phyloP scores from a whole-genome alignment of 1,140 invertebrate species.

The Daktulosphaira vitifoliae region DNA sequence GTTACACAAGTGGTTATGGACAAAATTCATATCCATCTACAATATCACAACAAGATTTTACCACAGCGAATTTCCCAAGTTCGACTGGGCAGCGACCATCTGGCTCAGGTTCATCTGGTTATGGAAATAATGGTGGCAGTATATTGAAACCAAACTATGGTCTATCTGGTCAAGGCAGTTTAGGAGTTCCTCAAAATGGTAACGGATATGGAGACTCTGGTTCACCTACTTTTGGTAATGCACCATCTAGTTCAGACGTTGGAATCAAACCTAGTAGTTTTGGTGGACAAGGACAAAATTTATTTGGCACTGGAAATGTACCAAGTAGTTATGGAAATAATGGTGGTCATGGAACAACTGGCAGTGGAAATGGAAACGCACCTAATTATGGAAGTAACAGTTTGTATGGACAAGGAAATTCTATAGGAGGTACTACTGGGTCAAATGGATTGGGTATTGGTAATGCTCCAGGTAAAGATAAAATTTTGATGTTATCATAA shows the following conservation, averaged over 20 bases:
- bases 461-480: neutral
- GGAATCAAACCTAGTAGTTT: neutral
- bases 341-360: neutral
- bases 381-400: conserved; percentile 3
- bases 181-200: conserved; percentile 17
- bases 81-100: conserved; percentile 36
- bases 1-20: conserved; percentile 26
- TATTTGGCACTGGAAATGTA: conserved; percentile 22
- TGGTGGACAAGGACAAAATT: conserved; percentile 3
- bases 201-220: neutral
- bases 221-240: neutral
- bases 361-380: conserved; percentile 12
- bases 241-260: neutral
- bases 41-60: conserved; percentile 37
- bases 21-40: conserved; percentile 28
- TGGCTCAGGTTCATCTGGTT: neutral
- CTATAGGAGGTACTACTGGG: conserved; percentile 13
- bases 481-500: neutral
- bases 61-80: conserved; percentile 35
- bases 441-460: conserved; percentile 17
- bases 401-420: neutral
- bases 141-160: neutral
- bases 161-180: conserved; percentile 7
- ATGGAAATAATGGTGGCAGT: conserved; percentile 30
- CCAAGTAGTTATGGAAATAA: conserved; percentile 21